These are phyloP conservation scores for Polydrusus tereticollis DNA, from an alignment of 2,888 invertebrate genomes.

Conservation along the genomic window DNA sequence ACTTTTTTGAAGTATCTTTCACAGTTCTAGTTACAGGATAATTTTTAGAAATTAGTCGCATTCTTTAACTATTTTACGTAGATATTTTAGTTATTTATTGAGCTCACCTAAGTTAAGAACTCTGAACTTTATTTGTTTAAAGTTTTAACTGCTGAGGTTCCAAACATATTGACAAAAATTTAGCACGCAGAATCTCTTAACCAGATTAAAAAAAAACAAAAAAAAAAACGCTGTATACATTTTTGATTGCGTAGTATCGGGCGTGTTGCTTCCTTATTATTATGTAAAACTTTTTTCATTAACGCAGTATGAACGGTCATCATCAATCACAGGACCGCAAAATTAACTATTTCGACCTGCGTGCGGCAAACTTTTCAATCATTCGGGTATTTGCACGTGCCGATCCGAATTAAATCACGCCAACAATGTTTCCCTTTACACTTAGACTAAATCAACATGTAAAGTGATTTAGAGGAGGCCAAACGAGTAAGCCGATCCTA, in stretches of 20 bases:
- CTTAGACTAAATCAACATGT: conserved; percentile 55
- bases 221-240: no score
- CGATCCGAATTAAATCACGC: conserved; percentile 48
- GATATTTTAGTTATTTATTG: no score
- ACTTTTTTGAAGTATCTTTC: no score
- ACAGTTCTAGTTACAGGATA: no score
- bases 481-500: conserved; percentile 16
- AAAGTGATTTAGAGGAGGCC: conserved; percentile 52
- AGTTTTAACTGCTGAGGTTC: no score
- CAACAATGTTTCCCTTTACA: conserved; percentile 47
- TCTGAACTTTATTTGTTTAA: no score
- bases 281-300: conserved; percentile 50
- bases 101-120: no score
- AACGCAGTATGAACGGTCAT: conserved; percentile 41
- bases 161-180: no score
- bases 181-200: no score
- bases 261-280: conserved; percentile 24
- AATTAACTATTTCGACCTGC: conserved; percentile 47
- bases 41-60: no score
- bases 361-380: conserved; percentile 49
- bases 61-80: no score
- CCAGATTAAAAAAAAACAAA: neutral
- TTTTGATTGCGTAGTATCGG: neutral
- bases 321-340: conserved; percentile 48
- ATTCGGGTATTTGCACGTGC: conserved; percentile 52